A percentile compares a stretch with the other conserved stretches of the same genome.
phyloP scores from a whole-genome alignment of 2,797 vertebrate species.

The Rhinogobio ventralis region DNA sequence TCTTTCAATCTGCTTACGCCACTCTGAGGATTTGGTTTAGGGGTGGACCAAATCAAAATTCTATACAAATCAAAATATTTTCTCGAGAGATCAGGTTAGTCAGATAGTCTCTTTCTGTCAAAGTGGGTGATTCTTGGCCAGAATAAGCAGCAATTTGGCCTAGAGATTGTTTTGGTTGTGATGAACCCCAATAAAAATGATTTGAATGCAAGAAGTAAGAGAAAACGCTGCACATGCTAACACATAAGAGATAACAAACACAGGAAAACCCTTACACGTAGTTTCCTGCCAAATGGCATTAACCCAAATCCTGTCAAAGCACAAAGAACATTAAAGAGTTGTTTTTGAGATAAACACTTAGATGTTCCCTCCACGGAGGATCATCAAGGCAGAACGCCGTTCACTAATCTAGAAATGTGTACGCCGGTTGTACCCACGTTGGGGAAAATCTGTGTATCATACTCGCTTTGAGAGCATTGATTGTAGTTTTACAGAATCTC shows the following conservation, averaged over 20 bases:
- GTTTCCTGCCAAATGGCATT: constrained; percentile 39
- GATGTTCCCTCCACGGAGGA: constrained; percentile 39
- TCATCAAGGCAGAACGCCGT: constrained; percentile 18
- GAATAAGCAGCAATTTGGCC: background rate
- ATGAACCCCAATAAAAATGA: background rate
- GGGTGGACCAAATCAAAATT: no score
- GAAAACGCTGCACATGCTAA: background rate
- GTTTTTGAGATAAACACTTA: constrained; percentile 8
- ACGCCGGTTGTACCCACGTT: constrained; percentile 31
- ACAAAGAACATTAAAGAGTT: constrained; percentile 30
- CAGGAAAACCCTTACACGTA: background rate
- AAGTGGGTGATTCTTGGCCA: background rate
- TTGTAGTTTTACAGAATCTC: constrained; percentile 47
- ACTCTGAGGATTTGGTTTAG: no score
- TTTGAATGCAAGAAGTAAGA: background rate
- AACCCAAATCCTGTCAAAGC: constrained; percentile 49
- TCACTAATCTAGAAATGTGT: constrained; percentile 43
- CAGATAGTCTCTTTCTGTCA: no score
- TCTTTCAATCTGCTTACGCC: no score
- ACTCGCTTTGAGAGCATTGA: constrained; percentile 46
- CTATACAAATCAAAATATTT: no score
- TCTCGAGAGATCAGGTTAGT: no score
- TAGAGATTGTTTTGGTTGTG: background rate
- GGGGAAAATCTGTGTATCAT: constrained; percentile 38
- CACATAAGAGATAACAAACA: constrained; percentile 30